Percentiles rank a stretch among this genome's conserved stretches.
Conservation (phyloP, 2,888 invertebrate genomes). For the Epicampocera succincta region DNA sequence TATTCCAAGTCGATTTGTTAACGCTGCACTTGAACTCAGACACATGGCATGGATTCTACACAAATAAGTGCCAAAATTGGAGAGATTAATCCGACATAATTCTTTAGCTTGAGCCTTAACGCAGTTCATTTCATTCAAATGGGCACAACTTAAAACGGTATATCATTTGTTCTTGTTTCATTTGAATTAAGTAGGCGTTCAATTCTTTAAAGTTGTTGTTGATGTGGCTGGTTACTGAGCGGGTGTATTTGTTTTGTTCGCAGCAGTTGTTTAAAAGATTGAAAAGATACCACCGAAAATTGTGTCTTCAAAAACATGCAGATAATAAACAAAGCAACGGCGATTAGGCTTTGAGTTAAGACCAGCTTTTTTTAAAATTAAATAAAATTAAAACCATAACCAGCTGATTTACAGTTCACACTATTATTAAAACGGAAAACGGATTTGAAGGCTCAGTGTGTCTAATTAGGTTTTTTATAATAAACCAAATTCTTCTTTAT, state of each 20-base stretch:
- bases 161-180: slow-evolving; percentile 47
- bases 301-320: too few relatives aligned
- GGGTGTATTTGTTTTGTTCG: slow-evolving; percentile 50
- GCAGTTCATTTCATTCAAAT: slow-evolving; percentile 30
- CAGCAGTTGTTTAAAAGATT: slow-evolving; percentile 19
- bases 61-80: slow-evolving; percentile 56
- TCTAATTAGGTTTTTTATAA: too few relatives aligned
- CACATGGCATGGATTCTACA: slow-evolving; percentile 46
- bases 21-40: slow-evolving; percentile 42
- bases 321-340: too few relatives aligned
- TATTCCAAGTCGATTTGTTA: slow-evolving; percentile 48
- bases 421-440: too few relatives aligned
- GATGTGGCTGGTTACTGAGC: slow-evolving; percentile 18
- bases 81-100: slow-evolving; percentile 45
- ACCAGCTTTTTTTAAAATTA: too few relatives aligned
- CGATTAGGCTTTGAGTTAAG: too few relatives aligned
- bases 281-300: neutral
- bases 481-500: too few relatives aligned
- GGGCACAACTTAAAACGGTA: slow-evolving; percentile 38
- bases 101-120: slow-evolving; percentile 36
- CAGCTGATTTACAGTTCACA: too few relatives aligned
- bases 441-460: too few relatives aligned
- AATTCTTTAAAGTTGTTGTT: slow-evolving; percentile 41
- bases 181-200: slow-evolving; percentile 57
- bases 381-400: too few relatives aligned